Evolutionary conservation across 2,113 vertebrate species (phyloP).

Genomic region (Brachypteracias leptosomus): DNA sequence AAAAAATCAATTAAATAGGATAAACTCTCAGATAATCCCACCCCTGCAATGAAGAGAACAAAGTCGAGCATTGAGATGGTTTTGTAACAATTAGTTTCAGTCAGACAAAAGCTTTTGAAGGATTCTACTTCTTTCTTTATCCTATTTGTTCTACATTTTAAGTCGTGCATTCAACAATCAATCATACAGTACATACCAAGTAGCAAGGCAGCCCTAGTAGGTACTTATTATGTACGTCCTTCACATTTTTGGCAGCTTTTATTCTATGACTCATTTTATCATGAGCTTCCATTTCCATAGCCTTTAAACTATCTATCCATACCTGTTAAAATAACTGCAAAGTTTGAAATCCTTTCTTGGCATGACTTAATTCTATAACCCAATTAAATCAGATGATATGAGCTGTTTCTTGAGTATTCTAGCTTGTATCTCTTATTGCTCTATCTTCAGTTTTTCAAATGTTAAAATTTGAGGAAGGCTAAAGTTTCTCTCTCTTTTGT

Average conservation of each 20-base stretch:
- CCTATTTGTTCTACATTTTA: not conserved
- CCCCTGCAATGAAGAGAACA: not conserved
- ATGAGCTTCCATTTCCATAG: constrained; percentile 52
- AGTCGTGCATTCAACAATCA: not conserved
- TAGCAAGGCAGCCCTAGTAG: not conserved
- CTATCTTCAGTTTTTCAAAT: not conserved
- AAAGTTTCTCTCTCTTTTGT: not conserved
- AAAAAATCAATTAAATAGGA: constrained; percentile 16
- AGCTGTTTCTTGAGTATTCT: not conserved
- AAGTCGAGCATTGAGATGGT: not conserved
- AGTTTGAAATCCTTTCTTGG: constrained; percentile 43
- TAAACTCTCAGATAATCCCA: not conserved
- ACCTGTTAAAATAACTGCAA: constrained; percentile 48
- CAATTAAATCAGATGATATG: constrained; percentile 43
- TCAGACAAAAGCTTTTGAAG: constrained; percentile 4
- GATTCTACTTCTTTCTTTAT: not conserved
- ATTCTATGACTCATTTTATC: constrained; percentile 53
- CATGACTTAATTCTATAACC: constrained; percentile 30
- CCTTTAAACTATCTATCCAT: constrained; percentile 52
- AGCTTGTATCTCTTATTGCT: not conserved
- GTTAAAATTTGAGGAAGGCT: not conserved
- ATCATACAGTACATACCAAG: not conserved
- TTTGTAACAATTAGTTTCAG: constrained; percentile 22
- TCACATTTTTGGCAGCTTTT: constrained; percentile 19
- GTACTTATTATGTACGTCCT: not conserved